Base-by-base conservation (phyloP, 2,113 vertebrate genomes). In the Xiphias gladius region DNA sequence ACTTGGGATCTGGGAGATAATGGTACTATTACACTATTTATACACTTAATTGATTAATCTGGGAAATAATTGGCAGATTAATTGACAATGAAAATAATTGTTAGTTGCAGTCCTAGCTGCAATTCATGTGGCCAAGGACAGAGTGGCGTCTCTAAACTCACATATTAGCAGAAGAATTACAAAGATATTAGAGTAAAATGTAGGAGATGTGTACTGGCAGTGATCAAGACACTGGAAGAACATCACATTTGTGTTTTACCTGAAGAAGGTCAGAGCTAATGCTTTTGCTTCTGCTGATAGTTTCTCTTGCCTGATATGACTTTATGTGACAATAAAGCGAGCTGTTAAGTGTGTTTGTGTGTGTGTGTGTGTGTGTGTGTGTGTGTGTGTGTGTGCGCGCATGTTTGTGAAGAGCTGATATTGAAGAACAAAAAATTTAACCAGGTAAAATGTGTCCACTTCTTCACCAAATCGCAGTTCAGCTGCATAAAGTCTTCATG, bases 251-350 rank as follows among this genome's bases (percentile, higher is more conserved):
- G 20, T 76, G 62, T 83, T 89, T 68, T 62, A 82, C 63, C 64
- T 74, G 55, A 65, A 67, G 28, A 87, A 89, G 80, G 84, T 87
- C 86, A 89, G 84, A 66, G 69, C 80, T 82, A 86, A 84, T 82
- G 85, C 30, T 59, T 85, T 58, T 68, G 61, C 50, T 80, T 86
- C 58, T 68, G 77, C 61, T 80, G 82, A 79, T 80, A 85, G 63
- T 69, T 79, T 83, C 50, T 72, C 41, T 54, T 2, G 32, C 68
- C 59, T 39, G 26, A 72, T 62, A 19, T 65, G 67, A 80, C 69
- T 82, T 86, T 71, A 72, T 79, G 72, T 73, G 80, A 82, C 86
- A 87, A 68, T 70, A 58, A 75, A 76, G 73, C 24, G 65, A 57
- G 79, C 73, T 39, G 64, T 16, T 37, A 54, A 30, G 28, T 30